These are phyloP conservation scores for Brachionus rubens DNA, from an alignment of 1,140 invertebrate species.

Conservation along the genomic window DNA sequence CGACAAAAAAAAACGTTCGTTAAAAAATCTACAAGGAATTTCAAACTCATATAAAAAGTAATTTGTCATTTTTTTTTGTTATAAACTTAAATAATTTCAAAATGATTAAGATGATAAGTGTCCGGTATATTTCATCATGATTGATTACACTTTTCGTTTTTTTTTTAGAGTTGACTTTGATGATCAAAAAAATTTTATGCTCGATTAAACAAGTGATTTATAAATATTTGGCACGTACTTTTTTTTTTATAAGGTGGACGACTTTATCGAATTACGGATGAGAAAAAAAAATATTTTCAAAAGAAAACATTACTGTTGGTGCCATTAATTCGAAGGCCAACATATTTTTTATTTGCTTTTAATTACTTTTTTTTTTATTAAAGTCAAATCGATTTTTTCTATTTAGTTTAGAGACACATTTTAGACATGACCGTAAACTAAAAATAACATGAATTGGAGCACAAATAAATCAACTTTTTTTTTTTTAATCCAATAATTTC, in stretches of 20 bases:
- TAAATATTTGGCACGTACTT: constrained; percentile 39
- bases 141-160: no score
- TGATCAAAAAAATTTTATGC: neutral
- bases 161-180: neutral
- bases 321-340: constrained; percentile 30
- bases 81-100: constrained; percentile 31
- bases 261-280: constrained; percentile 9
- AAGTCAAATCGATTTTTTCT: constrained; percentile 14
- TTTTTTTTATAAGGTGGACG: neutral
- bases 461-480: constrained; percentile 35
- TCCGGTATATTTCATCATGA: neutral
- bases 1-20: neutral
- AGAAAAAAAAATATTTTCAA: neutral
- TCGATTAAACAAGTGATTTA: constrained; percentile 39
- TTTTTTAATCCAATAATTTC: constrained; percentile 38
- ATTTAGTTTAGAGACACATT: constrained; percentile 18
- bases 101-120: constrained; percentile 24
- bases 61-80: constrained; percentile 5
- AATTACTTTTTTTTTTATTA: neutral
- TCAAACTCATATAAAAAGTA: neutral
- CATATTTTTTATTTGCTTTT: constrained; percentile 25
- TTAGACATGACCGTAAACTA: constrained; percentile 17
- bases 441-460: constrained; percentile 32
- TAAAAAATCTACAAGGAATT: neutral
- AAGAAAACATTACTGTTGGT: constrained; percentile 13